Evolutionary conservation across 2,113 vertebrate species (phyloP).

Genomic region (Hemiprocne comata): DNA sequence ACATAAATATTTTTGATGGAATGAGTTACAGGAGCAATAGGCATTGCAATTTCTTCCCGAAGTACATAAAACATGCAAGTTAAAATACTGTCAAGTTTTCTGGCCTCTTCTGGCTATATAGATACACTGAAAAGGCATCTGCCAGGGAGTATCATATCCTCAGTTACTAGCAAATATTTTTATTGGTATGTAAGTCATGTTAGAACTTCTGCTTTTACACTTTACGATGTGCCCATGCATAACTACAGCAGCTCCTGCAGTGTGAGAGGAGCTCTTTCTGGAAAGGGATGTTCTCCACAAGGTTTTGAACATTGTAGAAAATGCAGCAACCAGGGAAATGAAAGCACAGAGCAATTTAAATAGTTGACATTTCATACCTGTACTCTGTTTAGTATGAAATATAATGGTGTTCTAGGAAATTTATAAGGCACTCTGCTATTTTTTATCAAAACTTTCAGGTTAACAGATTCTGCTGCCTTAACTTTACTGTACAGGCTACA

Average conservation of each 20-base stretch:
- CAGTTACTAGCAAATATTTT: conserved; percentile 50
- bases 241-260: neutral
- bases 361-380: neutral
- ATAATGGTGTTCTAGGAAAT: neutral
- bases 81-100: conserved; percentile 32
- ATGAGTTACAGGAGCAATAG: conserved; percentile 29
- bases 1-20: conserved; percentile 54
- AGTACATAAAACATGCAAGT: conserved; percentile 24
- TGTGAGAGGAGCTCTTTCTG: neutral
- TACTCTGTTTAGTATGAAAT: neutral
- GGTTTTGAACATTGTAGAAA: neutral
- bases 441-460: neutral
- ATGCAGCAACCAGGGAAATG: neutral
- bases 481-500: neutral
- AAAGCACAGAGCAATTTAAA: neutral
- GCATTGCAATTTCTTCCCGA: conserved; percentile 27
- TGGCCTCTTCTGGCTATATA: neutral
- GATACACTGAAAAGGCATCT: conserved; percentile 16
- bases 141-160: neutral
- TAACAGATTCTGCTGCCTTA: neutral
- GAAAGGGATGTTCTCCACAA: neutral
- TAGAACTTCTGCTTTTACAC: conserved; percentile 32
- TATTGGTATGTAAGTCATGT: conserved; percentile 34
- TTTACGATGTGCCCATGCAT: neutral
- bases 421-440: neutral